Conservation (phyloP, 2,888 invertebrate genomes). For the Acrobasis repandana region DNA sequence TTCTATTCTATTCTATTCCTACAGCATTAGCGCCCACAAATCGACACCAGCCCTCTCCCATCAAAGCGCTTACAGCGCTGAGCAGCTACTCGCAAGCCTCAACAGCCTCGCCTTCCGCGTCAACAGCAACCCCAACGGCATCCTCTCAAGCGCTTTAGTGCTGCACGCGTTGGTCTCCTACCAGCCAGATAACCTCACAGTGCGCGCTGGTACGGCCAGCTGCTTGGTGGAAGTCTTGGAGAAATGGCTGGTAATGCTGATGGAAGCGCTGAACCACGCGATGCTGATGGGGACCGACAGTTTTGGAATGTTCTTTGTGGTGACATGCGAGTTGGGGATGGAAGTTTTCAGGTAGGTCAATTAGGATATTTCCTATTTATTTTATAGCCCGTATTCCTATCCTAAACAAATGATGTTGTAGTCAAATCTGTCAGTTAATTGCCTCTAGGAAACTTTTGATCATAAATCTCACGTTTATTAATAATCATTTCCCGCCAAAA, state of each 20-base stretch:
- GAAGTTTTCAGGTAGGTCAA: slow-evolving; percentile 53
- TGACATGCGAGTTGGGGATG: slow-evolving; percentile 61
- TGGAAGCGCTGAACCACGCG: slow-evolving; percentile 58
- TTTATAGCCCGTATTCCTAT: too few relatives aligned
- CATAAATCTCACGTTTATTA: too few relatives aligned
- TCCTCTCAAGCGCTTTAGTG: slow-evolving; percentile 66
- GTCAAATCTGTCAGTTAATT: too few relatives aligned
- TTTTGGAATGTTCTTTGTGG: slow-evolving; percentile 58
- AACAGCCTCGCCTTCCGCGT: slow-evolving; percentile 51
- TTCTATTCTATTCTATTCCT: slow-evolving; percentile 17
- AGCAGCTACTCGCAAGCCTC: slow-evolving; percentile 67
- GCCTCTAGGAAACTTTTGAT: too few relatives aligned
- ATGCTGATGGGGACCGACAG: slow-evolving; percentile 52
- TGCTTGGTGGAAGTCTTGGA: slow-evolving; percentile 54
- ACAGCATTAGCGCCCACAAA: slow-evolving; percentile 55
- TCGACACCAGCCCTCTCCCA: slow-evolving; percentile 61
- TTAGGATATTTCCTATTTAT: too few relatives aligned
- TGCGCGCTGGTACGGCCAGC: slow-evolving; percentile 49
- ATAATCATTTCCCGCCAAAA: too few relatives aligned
- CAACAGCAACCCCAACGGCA: slow-evolving; percentile 47
- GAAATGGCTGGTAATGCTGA: slow-evolving; percentile 60
- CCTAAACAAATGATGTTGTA: too few relatives aligned
- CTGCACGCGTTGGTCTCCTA: slow-evolving; percentile 64
- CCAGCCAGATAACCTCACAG: slow-evolving; percentile 55
- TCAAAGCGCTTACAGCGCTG: slow-evolving; percentile 72